Evolutionary conservation across 2,797 vertebrate genomes (phyloP).

Genomic region (Lycodopsis pacificus): DNA sequence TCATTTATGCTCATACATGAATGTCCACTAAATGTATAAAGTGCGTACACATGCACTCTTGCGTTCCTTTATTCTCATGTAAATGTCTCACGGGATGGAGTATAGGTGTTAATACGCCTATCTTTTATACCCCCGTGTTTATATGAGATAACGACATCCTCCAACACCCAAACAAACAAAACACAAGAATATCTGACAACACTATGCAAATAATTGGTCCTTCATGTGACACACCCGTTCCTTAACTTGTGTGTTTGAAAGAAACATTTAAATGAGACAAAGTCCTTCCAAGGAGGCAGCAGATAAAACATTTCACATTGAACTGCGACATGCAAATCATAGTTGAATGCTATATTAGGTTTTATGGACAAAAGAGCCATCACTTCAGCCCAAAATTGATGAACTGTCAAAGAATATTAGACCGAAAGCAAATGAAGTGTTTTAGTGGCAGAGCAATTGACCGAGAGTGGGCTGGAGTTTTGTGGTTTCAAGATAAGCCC

Average conservation of each 20-base stretch:
- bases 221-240: constrained; percentile 1
- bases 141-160: neutral
- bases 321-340: constrained; percentile 33
- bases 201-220: neutral
- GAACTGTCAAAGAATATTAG: constrained; percentile 55
- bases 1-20: constrained; percentile 19
- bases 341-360: constrained; percentile 20
- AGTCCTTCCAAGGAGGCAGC: constrained; percentile 20
- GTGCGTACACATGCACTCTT: neutral
- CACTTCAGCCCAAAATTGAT: constrained; percentile 40
- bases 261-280: constrained; percentile 12
- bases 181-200: constrained; percentile 1
- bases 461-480: constrained; percentile 47
- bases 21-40: neutral
- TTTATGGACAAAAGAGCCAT: constrained; percentile 59
- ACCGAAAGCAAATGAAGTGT: constrained; percentile 38
- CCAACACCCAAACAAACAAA: neutral
- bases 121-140: neutral
- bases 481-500: constrained; percentile 61
- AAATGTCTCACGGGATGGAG: constrained; percentile 2
- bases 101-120: neutral
- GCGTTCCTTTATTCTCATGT: neutral
- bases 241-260: neutral
- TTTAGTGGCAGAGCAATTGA: constrained; percentile 50
- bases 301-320: constrained; percentile 41